Percentiles rank a stretch among this genome's conserved stretches.
Evolutionary conservation across 2,113 vertebrate species (phyloP).

Genomic region (Okapia johnstoni): DNA sequence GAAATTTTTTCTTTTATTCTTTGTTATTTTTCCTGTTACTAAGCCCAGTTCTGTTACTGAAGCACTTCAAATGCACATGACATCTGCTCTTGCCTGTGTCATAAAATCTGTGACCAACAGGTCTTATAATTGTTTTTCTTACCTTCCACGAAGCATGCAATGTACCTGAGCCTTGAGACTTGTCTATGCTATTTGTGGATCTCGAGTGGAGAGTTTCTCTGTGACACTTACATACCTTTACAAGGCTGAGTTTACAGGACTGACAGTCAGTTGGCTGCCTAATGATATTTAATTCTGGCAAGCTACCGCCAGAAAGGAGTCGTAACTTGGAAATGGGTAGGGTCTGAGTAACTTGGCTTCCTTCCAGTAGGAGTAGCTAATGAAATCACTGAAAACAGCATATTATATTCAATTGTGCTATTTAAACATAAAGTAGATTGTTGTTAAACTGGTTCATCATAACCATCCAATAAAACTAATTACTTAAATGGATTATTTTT

Average conservation of each 20-base stretch:
- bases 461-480: conserved; percentile 23
- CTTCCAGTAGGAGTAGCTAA: conserved; percentile 14
- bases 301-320: not conserved
- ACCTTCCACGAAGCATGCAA: not conserved
- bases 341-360: not conserved
- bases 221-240: not conserved
- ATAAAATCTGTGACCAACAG: not conserved
- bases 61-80: not conserved
- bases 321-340: not conserved
- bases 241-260: not conserved
- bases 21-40: not conserved
- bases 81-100: not conserved
- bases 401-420: not conserved
- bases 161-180: not conserved
- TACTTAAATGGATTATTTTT: conserved; percentile 21
- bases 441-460: conserved; percentile 34
- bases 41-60: not conserved
- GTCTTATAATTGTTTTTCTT: not conserved
- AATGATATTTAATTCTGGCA: not conserved
- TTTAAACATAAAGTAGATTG: conserved; percentile 47
- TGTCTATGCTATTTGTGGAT: not conserved
- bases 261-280: not conserved
- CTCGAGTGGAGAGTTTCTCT: not conserved
- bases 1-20: not conserved
- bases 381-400: conserved; percentile 4